These are phyloP conservation scores for Cephalopholis sonnerati DNA, from an alignment of 2,113 vertebrate genomes.

Conservation along the genomic window DNA sequence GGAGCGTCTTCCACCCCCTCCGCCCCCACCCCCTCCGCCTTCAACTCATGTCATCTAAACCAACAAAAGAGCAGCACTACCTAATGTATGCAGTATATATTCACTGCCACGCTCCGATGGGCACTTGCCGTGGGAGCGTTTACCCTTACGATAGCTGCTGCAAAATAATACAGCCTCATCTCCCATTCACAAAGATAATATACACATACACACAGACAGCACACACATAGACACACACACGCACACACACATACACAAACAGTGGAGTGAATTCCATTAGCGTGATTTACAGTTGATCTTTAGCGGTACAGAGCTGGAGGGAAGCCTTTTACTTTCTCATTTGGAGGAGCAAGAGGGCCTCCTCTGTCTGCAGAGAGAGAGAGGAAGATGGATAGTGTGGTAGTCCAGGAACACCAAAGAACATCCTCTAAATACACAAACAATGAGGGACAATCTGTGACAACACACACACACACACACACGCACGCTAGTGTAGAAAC, in stretches of 20 bases:
- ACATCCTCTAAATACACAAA: constrained; percentile 49
- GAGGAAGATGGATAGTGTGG: constrained; percentile 42
- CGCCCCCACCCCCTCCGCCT: no score
- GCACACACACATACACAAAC: constrained; percentile 30
- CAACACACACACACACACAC: neutral
- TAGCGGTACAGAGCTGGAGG: constrained; percentile 42
- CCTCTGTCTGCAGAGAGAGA: constrained; percentile 24
- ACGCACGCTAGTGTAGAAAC: neutral
- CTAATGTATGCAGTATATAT: constrained; percentile 52
- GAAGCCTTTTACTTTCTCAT: constrained; percentile 67
- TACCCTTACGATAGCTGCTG: constrained; percentile 43
- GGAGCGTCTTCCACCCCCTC: neutral
- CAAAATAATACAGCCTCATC: constrained; percentile 44
- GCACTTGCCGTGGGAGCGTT: constrained; percentile 28
- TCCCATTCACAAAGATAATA: constrained; percentile 31
- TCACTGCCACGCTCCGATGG: constrained; percentile 38
- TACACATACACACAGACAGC: neutral
- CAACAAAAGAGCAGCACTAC: constrained; percentile 26
- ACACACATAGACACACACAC: neutral
- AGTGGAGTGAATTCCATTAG: constrained; percentile 45
- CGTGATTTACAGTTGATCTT: constrained; percentile 67
- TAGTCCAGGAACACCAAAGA: constrained; percentile 17
- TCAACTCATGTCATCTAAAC: constrained; percentile 20
- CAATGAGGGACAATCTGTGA: constrained; percentile 16
- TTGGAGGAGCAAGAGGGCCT: constrained; percentile 35